A percentile compares a stretch with the other conserved stretches of the same genome.
Conservation (phyloP, 2,888 invertebrate genomes). For the Choreutis nemorana region DNA sequence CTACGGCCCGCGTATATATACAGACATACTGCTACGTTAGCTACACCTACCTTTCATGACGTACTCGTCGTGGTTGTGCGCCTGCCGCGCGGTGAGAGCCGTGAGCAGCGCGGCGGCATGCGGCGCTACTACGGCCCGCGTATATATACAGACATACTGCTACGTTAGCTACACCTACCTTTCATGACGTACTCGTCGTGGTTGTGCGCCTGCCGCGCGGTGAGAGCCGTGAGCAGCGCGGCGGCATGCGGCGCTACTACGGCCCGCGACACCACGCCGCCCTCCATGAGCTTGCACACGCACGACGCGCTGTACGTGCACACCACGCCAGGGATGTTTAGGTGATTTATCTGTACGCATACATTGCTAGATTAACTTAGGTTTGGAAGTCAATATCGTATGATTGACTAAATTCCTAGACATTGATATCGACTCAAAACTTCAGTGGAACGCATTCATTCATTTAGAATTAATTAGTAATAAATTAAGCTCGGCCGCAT, state of each 20-base stretch:
- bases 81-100: too few species aligned
- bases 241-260: conserved; percentile 73
- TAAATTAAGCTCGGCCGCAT: too few species aligned
- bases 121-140: too few species aligned
- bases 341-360: conserved; percentile 68
- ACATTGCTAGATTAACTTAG: neutral
- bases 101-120: too few species aligned
- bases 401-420: too few species aligned
- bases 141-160: too few species aligned
- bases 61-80: too few species aligned
- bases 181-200: conserved; percentile 78
- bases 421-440: too few species aligned
- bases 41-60: conserved; percentile 1
- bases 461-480: too few species aligned
- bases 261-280: conserved; percentile 70
- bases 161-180: conserved; percentile 1
- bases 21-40: too few species aligned
- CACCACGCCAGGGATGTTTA: conserved; percentile 83
- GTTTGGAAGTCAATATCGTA: neutral
- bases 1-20: too few species aligned
- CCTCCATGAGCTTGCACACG: conserved; percentile 85
- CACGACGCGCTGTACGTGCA: conserved; percentile 95
- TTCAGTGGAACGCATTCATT: too few species aligned
- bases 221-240: conserved; percentile 77
- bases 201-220: conserved; percentile 74